phyloP scores from a whole-genome alignment of 2,113 vertebrate genomes.

The Gopherus evgoodei region DNA sequence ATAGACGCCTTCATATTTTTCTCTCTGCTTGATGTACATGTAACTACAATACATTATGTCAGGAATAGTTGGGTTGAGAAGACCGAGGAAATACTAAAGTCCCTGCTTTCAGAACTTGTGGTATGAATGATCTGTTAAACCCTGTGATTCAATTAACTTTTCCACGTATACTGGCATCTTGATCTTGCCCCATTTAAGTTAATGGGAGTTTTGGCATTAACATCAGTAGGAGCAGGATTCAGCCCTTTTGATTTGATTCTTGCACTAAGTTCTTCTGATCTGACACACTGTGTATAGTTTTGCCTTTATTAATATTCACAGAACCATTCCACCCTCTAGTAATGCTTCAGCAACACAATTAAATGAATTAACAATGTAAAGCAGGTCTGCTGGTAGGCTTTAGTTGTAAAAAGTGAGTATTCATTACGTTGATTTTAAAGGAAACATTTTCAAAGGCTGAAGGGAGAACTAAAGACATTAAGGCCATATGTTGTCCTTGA shows the following conservation, averaged over 20 bases:
- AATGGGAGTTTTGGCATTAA: not conserved
- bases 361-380: not conserved
- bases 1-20: not conserved
- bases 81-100: not conserved
- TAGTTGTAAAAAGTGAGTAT: not conserved
- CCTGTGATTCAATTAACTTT: not conserved
- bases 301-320: not conserved
- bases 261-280: not conserved
- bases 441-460: not conserved
- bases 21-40: not conserved
- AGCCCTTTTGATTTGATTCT: not conserved
- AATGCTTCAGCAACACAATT: not conserved
- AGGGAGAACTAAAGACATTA: not conserved
- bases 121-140: not conserved
- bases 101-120: not conserved
- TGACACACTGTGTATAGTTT: not conserved
- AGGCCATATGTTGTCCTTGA: not conserved
- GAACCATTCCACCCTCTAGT: not conserved
- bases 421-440: too few relatives aligned
- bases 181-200: not conserved
- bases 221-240: not conserved
- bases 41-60: not conserved
- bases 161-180: not conserved
- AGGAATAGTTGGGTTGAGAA: not conserved
- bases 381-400: not conserved